phyloP scores from a whole-genome alignment of 2,888 invertebrate species.

The Aproaerema taeniolella region DNA sequence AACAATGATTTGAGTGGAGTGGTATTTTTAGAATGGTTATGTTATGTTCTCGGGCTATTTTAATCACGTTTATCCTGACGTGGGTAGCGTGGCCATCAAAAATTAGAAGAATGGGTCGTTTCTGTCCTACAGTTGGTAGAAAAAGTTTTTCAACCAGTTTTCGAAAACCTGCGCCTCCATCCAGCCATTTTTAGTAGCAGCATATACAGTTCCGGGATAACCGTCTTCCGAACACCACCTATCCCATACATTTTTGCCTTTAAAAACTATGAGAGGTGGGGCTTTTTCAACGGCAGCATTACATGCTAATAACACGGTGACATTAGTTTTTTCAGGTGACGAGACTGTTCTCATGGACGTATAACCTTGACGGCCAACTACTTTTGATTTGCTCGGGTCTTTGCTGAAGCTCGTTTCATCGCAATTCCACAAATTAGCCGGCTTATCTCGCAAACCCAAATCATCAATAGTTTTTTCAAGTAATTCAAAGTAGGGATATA shows the following conservation, averaged over 20 bases:
- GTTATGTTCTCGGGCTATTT: background rate
- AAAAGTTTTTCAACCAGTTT: background rate
- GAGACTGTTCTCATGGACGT: constrained; percentile 15
- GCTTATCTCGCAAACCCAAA: background rate
- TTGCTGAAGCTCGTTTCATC: constrained; percentile 19
- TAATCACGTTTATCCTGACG: background rate
- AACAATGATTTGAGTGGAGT: too few relatives aligned
- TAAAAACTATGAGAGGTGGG: constrained; percentile 21
- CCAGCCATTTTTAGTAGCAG: background rate
- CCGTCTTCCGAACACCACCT: constrained; percentile 16
- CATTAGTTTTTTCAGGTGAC: constrained; percentile 14
- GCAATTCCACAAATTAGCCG: background rate
- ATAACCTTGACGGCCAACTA: constrained; percentile 20
- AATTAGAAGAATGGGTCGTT: background rate
- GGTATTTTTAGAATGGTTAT: background rate
- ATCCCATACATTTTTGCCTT: constrained; percentile 23
- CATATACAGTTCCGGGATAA: constrained; percentile 14
- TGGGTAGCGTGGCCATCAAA: background rate
- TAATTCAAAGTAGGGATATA: constrained; percentile 1
- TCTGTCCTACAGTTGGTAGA: background rate
- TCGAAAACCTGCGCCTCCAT: background rate
- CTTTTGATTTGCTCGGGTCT: constrained; percentile 25
- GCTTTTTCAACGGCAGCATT: constrained; percentile 17
- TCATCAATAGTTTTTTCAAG: background rate
- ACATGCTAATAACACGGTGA: constrained; percentile 7